Percentiles rank a stretch among this genome's conserved stretches.
phyloP scores from a whole-genome alignment of 2,888 invertebrate genomes.

The Cordilura impudica region DNA sequence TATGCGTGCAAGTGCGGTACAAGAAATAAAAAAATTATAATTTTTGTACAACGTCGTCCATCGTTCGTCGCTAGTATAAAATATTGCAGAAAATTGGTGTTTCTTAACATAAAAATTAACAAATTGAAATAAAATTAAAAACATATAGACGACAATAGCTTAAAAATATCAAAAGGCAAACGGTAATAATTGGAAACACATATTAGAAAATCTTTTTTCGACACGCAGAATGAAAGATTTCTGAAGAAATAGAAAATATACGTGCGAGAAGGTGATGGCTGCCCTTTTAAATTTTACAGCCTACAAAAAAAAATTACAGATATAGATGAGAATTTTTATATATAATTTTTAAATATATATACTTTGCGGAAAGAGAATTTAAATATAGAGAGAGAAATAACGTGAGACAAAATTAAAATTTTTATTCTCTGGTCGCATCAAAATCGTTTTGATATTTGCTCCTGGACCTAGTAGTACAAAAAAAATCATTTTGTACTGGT shows the following conservation, averaged over 20 bases:
- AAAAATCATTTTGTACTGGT: no score
- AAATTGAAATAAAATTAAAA: constrained; percentile 16
- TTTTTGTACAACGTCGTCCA: constrained; percentile 57
- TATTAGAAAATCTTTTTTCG: constrained; percentile 4
- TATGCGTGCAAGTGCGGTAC: constrained; percentile 50
- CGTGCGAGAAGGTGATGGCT: constrained; percentile 53
- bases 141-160: not conserved
- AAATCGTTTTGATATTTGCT: no score
- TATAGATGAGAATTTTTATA: constrained; percentile 10
- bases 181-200: constrained; percentile 41
- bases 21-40: constrained; percentile 44
- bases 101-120: constrained; percentile 38
- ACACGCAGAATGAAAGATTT: constrained; percentile 36
- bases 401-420: constrained; percentile 26
- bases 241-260: constrained; percentile 20
- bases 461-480: constrained; percentile 41
- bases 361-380: constrained; percentile 37
- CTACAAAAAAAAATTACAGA: constrained; percentile 38
- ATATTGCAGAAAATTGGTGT: constrained; percentile 49
- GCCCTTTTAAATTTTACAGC: constrained; percentile 42
- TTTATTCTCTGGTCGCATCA: no score
- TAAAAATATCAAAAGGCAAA: constrained; percentile 24
- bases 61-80: constrained; percentile 53
- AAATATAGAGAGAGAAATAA: constrained; percentile 23
- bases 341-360: constrained; percentile 35